Base-by-base conservation (phyloP, 92 coral and sea anemone species). In the Heteractis magnifica region DNA sequence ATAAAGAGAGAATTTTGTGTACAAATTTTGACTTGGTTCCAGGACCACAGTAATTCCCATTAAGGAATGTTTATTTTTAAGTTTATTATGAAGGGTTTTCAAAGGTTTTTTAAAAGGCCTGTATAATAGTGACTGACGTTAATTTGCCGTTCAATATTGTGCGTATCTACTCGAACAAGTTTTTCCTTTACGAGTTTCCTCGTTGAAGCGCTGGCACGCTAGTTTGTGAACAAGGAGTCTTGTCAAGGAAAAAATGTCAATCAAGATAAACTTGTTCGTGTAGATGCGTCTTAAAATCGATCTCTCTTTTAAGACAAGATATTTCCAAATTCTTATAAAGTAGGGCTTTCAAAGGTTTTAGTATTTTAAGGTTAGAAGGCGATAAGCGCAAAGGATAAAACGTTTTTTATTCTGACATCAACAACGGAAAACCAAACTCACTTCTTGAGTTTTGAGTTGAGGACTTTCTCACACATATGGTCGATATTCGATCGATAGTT, bases 401-500 rank as follows among this genome's bases (percentile, higher is more conserved):
- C 8, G 20, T 23, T 62, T 62, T 18, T 18, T 62, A 18, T n/a
- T 62, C 18, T 62, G 70, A n/a, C 10, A 58, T 10, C 16, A 58
- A 58, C n/a, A 62, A 18, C 23, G 8, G 70, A 62, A 59, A 62
- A 62, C 26, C 18, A 6, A 62, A 18, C 8, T 18, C 70, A n/a
- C 6, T 55, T 62, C 20, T 62, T 62, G 23, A 34, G 44, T 34
- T 34, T 34, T 34, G 44, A 34, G 44, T 34, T 34, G 23, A 62
- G 70, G 20, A 18, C 9, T 18, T 62, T 68, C 23, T 59, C 14
- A 34, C 41, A 65, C 16, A 5, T 23, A 68, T 68, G 73, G 23
- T 68, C 73, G 73, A 68, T 68, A 68, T 68, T 68, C 73, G 73
- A 68, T 68, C 73, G 49, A 44, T 68, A 19, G 11, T 4, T 26